Evolutionary conservation across 2,888 invertebrate species (phyloP).

Genomic region (Orchesella flavescens): DNA sequence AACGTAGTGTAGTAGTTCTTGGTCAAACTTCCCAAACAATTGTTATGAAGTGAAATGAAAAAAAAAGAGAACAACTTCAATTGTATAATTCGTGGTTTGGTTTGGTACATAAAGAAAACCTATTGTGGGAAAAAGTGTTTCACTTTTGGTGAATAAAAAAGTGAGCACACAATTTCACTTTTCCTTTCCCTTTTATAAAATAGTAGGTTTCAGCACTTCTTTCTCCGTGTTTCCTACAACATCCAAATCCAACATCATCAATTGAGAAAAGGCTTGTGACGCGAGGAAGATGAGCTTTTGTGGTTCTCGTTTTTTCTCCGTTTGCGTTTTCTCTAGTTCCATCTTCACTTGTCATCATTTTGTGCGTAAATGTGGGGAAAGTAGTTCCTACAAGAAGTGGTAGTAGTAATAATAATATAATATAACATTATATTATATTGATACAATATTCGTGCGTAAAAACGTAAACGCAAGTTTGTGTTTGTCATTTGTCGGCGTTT

Average conservation of each 20-base stretch:
- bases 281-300: neutral
- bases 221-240: neutral
- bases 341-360: neutral
- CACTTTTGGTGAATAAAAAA: neutral
- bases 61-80: conserved; percentile 7
- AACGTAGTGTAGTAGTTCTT: too few species aligned
- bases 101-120: neutral
- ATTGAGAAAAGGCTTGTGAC: neutral
- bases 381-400: too few species aligned
- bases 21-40: neutral
- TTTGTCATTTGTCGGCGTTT: too few species aligned
- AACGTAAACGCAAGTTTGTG: neutral
- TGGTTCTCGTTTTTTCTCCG: neutral
- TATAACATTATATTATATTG: neutral
- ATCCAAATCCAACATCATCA: neutral
- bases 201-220: neutral
- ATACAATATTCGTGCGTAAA: neutral
- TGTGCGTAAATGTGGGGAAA: neutral
- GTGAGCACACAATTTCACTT: too few species aligned
- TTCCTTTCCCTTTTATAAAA: neutral
- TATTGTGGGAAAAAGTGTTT: conserved; percentile 1
- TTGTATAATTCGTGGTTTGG: neutral
- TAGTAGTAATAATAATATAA: too few species aligned
- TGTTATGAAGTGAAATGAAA: neutral
- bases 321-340: neutral